Base-by-base conservation (phyloP, 2,113 vertebrate species). In the Halichoeres trimaculatus region DNA sequence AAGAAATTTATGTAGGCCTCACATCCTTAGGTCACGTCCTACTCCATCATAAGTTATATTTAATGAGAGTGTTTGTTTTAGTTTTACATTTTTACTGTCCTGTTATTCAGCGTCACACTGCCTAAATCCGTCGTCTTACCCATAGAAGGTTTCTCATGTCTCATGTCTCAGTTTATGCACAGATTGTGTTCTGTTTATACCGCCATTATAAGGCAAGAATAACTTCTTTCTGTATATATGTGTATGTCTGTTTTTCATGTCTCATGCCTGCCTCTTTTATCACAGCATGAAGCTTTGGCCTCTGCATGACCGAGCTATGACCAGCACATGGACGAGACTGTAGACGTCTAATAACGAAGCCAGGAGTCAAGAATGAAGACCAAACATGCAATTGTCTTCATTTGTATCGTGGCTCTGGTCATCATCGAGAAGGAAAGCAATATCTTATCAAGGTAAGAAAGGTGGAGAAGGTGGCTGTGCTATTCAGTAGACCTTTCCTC, bases 341-440 rank as follows among this genome's bases (percentile, higher is more conserved):
- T 88, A 91, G 78, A 83, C 6, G 10, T 83, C 65, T 40, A 65
- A 24, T 34, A 30, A 51, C 41, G 71, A 76, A 80, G 36, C 64
- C 68, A 75, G 68, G 50, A 86, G 84, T 82, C 63, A 91, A 97
- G 94, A 90, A 96, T 98, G 95, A 96, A 93, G 89, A 95, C 95
- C 92, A 98, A 96, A 91, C 98, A 98, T 12, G 94, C 95, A 1
- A 59, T 98, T 26, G 88, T 97, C 89, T 89, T 98, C 88, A 95
- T 94, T 74, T 97, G 95, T 0, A 90, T 98, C 26, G 87, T 97
- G 71, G 92, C 94, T 19, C 93, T 96, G 79, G 95, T 98, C 61
- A 84, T 99, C 92, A 97, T 99, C 1, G 97, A 97, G 89, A 98
- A 98, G 89, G 97, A 99, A 91, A 98, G 96, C 91, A 98, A 97